phyloP scores from a whole-genome alignment of 23 tunicate species.

The Halocynthia aurantium region DNA sequence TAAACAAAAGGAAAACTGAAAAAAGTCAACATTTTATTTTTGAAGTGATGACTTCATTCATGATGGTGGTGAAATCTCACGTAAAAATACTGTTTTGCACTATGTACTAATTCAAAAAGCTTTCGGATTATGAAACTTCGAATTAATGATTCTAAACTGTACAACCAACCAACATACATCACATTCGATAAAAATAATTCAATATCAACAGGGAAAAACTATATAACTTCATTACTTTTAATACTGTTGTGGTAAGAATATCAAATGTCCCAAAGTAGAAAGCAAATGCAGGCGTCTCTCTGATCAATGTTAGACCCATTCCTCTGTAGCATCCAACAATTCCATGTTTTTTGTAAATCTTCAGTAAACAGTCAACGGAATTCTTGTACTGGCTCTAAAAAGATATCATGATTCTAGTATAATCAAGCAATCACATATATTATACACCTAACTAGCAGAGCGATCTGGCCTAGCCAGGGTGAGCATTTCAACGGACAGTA shows the following conservation, averaged over 20 bases:
- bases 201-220: slow-evolving; percentile 8
- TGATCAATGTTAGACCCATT: slow-evolving; percentile 46
- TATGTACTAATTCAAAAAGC: too few relatives aligned
- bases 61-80: too few relatives aligned
- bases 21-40: too few relatives aligned
- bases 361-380: slow-evolving; percentile 52
- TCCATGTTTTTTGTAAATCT: slow-evolving; percentile 49
- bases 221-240: slow-evolving; percentile 25
- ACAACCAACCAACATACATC: background rate
- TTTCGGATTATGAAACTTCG: background rate
- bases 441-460: too few relatives aligned
- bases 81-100: too few relatives aligned
- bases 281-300: slow-evolving; percentile 98
- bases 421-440: background rate
- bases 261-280: slow-evolving; percentile 86
- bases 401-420: background rate
- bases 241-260: slow-evolving; percentile 47
- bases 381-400: slow-evolving; percentile 48
- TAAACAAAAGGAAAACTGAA: too few relatives aligned
- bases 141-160: background rate
- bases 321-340: slow-evolving; percentile 72
- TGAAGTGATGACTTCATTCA: too few relatives aligned
- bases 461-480: too few relatives aligned
- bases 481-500: too few relatives aligned
- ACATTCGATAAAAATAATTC: background rate